Conservation (phyloP, 2,113 vertebrate genomes). For the Oreotrochilus melanogaster region DNA sequence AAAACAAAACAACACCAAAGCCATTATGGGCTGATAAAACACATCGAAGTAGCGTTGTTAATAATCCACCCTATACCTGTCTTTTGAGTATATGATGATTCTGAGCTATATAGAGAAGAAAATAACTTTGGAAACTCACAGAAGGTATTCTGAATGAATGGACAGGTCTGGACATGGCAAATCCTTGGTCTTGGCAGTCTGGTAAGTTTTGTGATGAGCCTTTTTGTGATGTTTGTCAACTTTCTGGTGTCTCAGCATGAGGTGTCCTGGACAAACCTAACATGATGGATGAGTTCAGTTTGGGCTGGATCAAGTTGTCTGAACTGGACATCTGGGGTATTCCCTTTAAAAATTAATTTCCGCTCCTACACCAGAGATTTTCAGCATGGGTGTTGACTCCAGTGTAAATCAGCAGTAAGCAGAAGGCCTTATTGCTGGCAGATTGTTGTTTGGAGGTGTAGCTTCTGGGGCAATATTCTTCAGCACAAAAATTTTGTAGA, state of each 20-base stretch:
- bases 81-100: background rate
- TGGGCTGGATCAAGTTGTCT: background rate
- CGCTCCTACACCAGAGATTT: background rate
- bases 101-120: background rate
- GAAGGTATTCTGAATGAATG: background rate
- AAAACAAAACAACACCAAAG: background rate
- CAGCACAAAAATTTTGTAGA: background rate
- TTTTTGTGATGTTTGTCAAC: background rate
- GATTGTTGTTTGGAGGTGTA: background rate
- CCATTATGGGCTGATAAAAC: background rate
- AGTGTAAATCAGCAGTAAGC: background rate
- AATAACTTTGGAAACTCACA: background rate
- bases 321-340: background rate
- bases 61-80: background rate
- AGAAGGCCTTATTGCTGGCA: background rate
- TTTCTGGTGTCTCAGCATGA: background rate
- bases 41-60: background rate
- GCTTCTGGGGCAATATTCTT: background rate
- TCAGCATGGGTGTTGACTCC: background rate
- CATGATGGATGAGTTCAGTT: background rate
- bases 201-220: background rate
- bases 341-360: background rate
- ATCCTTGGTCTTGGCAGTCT: background rate
- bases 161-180: background rate
- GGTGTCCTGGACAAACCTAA: background rate